Evolutionary conservation across 2,797 vertebrate species (phyloP), one percentile per base, ranked within the genome.

Genomic region (Hypotaenidia okinawae): DNA sequence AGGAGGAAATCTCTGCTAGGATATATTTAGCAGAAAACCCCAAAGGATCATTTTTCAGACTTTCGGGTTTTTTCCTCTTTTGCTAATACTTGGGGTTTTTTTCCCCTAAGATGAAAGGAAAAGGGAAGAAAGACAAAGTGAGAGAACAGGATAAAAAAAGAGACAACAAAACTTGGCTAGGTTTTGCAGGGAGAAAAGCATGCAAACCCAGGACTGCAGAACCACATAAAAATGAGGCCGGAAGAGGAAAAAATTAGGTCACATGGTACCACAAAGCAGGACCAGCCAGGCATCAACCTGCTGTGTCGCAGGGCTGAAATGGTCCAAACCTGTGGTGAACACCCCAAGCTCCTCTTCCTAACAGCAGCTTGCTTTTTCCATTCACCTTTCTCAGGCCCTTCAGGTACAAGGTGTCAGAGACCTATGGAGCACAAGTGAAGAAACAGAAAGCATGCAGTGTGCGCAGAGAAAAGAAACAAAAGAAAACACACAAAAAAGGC

Each of bases 11-110:
- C 61, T 74, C 30, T 41, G 57, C 27, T 64, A 24, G 52, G 78
- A 41, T 90, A 87, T 79, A 76, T 90, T 91, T 90, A 94, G 83
- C 22, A 78, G 37, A 89, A 90, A 94, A 30, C 9, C 43, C 70
- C 70, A 87, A 77, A 82, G 80, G 77, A 90, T 61, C 8, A 21
- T 64, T 89, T 91, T 86, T 77, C 73, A 77, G 33, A 51, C 35
- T 76, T 72, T 21, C 4, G 4, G 4, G 3, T 30, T 30, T 43
- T 45, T 45, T 45, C 43, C 43, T 45, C 43, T 45, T 45, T 45
- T 45, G 43, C 43, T 45, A 45, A 45, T 18, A 45, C n/a, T n/a
- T n/a, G n/a, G n/a, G n/a, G n/a, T n/a, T 52, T 84, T 85, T 91
- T 62, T 72, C 58, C 68, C 30, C 28, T 51, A 30, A 28, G 39